Conservation (phyloP, 1,140 invertebrate species). For the Bombus impatiens region DNA sequence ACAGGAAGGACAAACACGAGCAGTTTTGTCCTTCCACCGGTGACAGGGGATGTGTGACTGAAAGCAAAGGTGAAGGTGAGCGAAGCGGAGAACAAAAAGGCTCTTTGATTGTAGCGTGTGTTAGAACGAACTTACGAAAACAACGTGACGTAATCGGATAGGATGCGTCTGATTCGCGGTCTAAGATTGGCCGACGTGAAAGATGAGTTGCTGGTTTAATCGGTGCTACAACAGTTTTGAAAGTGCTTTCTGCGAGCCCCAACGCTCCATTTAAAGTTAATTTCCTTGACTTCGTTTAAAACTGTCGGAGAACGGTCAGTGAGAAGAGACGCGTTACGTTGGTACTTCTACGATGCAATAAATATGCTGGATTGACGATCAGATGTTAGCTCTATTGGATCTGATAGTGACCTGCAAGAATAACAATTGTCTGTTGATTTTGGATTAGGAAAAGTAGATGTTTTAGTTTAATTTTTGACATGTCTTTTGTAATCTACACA, state of each 20-base stretch:
- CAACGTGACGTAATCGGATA: conserved; percentile 13
- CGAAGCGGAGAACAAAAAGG: background rate
- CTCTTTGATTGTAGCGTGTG: conserved; percentile 9
- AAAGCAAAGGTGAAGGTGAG: conserved; percentile 45
- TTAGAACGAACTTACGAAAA: conserved; percentile 11
- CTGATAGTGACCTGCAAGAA: background rate
- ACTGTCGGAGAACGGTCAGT: background rate
- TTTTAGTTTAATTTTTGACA: background rate
- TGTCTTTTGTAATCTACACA: background rate
- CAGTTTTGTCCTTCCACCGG: background rate
- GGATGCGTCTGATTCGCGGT: conserved; percentile 16
- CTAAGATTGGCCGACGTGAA: conserved; percentile 2
- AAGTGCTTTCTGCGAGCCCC: conserved; percentile 22
- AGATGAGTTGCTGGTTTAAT: conserved; percentile 41
- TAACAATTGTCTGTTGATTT: background rate
- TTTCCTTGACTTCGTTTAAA: conserved; percentile 32
- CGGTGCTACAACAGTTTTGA: conserved; percentile 32
- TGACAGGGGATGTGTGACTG: conserved; percentile 10
- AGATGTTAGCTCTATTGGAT: background rate
- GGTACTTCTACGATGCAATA: background rate
- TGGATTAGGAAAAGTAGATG: background rate
- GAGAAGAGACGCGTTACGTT: background rate
- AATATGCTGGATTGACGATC: background rate
- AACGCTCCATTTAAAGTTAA: conserved; percentile 30
- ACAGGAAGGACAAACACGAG: background rate